Percentiles rank a stretch among this genome's conserved stretches.
phyloP scores from a whole-genome alignment of 2,113 vertebrate genomes.

The Desmodus rotundus region DNA sequence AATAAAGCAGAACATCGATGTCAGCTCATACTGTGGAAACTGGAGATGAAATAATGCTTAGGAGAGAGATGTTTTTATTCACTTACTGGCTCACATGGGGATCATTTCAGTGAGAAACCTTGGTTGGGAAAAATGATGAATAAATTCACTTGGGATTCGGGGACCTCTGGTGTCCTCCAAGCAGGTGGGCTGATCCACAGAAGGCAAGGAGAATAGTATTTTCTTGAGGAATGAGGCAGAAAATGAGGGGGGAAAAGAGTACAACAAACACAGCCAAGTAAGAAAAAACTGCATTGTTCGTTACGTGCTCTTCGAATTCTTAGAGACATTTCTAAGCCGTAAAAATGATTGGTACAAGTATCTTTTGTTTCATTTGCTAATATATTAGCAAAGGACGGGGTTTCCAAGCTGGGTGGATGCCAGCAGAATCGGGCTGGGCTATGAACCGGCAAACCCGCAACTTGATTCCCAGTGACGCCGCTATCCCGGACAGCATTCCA shows the following conservation, averaged over 20 bases:
- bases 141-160: neutral
- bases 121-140: neutral
- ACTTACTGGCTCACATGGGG: neutral
- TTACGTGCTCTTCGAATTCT: neutral
- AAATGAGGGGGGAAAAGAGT: neutral
- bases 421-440: no score
- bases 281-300: neutral
- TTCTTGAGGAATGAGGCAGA: neutral
- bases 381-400: neutral
- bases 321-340: neutral
- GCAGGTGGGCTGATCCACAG: no score
- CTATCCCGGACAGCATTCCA: fast-evolving
- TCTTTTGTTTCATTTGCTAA: neutral
- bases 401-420: neutral
- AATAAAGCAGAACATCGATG: neutral
- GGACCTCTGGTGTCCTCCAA: neutral
- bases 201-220: neutral
- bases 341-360: neutral
- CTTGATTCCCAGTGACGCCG: no score
- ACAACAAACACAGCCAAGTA: neutral
- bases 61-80: neutral
- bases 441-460: fast-evolving
- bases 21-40: neutral
- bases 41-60: neutral
- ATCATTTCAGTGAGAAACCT: neutral